A percentile compares a stretch with the other conserved stretches of the same genome.
These are phyloP conservation scores for Podilymbus podiceps DNA, from an alignment of 2,113 vertebrate genomes.

Conservation along the genomic window DNA sequence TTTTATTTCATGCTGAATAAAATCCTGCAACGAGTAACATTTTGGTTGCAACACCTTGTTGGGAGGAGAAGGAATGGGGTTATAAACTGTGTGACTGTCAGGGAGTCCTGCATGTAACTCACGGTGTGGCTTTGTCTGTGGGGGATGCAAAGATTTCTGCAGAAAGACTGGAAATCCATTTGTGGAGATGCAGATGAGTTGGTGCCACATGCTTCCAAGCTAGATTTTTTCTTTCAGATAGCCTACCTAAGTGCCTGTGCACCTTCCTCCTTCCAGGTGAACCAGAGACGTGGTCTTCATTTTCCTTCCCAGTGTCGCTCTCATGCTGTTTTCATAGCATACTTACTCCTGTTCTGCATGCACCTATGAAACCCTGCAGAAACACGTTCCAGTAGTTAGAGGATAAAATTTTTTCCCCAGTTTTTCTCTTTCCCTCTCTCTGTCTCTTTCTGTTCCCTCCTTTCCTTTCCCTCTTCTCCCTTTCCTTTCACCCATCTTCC, in stretches of 20 bases:
- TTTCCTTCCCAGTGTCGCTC: background rate
- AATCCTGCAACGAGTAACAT: background rate
- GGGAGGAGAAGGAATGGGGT: background rate
- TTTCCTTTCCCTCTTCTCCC: background rate
- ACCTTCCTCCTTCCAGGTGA: background rate
- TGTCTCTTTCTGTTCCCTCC: background rate
- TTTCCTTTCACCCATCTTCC: background rate
- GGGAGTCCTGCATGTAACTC: background rate
- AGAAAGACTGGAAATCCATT: background rate
- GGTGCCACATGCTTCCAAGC: background rate
- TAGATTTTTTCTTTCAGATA: background rate
- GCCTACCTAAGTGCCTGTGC: background rate
- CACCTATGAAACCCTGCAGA: background rate
- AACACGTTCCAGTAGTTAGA: background rate
- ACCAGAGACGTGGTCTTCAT: background rate
- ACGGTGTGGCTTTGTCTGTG: background rate
- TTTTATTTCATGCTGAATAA: background rate
- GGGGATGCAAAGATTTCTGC: background rate
- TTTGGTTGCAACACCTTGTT: background rate
- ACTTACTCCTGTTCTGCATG: background rate
- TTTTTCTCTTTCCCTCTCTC: background rate
- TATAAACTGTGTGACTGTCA: background rate
- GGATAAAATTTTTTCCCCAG: rapidly evolving
- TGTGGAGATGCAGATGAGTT: background rate
- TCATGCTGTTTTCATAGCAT: background rate